A percentile compares a stretch with the other conserved stretches of the same genome.
Evolutionary conservation across 2,797 vertebrate genomes (phyloP).

Genomic region (Cossypha polioptera): DNA sequence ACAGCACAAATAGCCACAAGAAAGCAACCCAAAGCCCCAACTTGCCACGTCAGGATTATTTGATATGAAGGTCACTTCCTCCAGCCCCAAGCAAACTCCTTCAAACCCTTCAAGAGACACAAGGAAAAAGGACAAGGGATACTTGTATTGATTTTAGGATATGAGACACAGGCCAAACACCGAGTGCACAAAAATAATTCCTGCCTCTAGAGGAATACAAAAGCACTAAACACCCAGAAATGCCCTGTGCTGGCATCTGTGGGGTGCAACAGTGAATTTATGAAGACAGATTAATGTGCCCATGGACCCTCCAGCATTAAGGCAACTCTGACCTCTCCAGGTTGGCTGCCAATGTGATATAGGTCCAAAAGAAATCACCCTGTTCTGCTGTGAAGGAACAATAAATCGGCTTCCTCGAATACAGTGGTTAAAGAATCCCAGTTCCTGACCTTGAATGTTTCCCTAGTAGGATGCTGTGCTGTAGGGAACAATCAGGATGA

Average conservation of each 20-base stretch:
- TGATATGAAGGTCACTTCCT: constrained; percentile 9
- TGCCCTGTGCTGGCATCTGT: background rate
- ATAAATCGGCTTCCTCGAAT: constrained; percentile 76
- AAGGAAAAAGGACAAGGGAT: background rate
- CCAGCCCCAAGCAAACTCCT: constrained; percentile 9
- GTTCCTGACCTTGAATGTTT: constrained; percentile 80
- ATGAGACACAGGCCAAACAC: background rate
- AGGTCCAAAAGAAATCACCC: constrained; percentile 71
- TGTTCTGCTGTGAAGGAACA: constrained; percentile 69
- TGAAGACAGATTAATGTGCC: constrained; percentile 54
- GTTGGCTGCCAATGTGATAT: constrained; percentile 73
- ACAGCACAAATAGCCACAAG: constrained; percentile 66
- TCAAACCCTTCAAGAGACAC: constrained; percentile 44
- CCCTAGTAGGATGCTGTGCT: constrained; percentile 71
- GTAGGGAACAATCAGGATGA: constrained; percentile 77
- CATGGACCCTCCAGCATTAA: constrained; percentile 15
- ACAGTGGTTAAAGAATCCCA: constrained; percentile 77
- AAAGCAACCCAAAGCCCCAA: background rate
- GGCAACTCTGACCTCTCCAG: constrained; percentile 60
- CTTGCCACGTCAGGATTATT: constrained; percentile 20
- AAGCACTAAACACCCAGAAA: background rate
- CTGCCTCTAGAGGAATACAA: background rate
- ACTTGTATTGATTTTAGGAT: background rate
- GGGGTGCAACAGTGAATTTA: constrained; percentile 2
- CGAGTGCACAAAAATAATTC: background rate